phyloP scores from a whole-genome alignment of 2,888 invertebrate genomes.

The Trypoxylon attenuatum region DNA sequence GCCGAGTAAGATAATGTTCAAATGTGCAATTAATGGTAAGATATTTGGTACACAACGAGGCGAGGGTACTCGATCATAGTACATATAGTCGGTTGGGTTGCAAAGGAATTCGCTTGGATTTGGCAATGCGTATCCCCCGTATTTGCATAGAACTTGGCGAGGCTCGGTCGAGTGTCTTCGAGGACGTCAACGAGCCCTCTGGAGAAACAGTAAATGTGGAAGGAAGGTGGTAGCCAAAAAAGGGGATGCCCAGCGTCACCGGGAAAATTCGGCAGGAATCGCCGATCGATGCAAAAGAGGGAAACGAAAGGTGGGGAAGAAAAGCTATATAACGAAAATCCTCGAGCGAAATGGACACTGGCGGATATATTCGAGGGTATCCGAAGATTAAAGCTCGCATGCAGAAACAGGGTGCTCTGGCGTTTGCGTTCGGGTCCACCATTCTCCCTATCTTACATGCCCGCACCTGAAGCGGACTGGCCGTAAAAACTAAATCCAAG shows the following conservation, averaged over 20 bases:
- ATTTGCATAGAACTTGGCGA: too few relatives aligned
- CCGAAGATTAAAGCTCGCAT: slow-evolving; percentile 62
- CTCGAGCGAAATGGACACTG: slow-evolving; percentile 44
- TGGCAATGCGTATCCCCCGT: too few relatives aligned
- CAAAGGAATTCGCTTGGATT: too few relatives aligned
- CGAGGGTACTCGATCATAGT: slow-evolving; percentile 28
- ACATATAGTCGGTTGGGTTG: too few relatives aligned
- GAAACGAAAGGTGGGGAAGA: background rate
- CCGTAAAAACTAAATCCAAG: background rate
- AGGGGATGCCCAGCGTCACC: slow-evolving; percentile 15
- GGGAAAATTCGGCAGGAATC: slow-evolving; percentile 45
- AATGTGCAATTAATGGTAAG: slow-evolving; percentile 39
- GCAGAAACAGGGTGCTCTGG: slow-evolving; percentile 40
- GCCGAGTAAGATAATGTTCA: slow-evolving; percentile 37
- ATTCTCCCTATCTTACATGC: background rate
- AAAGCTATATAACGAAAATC: slow-evolving; percentile 38
- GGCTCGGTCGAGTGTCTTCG: too few relatives aligned
- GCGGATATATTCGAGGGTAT: slow-evolving; percentile 47
- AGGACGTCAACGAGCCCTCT: too few relatives aligned
- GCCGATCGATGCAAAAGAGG: slow-evolving; percentile 40
- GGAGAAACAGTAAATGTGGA: too few relatives aligned
- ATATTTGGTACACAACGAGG: slow-evolving; percentile 21
- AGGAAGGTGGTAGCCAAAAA: slow-evolving; percentile 1
- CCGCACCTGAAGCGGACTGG: slow-evolving; percentile 1
- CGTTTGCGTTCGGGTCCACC: background rate